Evolutionary conservation across 2,113 vertebrate genomes (phyloP), one percentile per base, ranked within the genome.

Genomic region (Helogale parvula): DNA sequence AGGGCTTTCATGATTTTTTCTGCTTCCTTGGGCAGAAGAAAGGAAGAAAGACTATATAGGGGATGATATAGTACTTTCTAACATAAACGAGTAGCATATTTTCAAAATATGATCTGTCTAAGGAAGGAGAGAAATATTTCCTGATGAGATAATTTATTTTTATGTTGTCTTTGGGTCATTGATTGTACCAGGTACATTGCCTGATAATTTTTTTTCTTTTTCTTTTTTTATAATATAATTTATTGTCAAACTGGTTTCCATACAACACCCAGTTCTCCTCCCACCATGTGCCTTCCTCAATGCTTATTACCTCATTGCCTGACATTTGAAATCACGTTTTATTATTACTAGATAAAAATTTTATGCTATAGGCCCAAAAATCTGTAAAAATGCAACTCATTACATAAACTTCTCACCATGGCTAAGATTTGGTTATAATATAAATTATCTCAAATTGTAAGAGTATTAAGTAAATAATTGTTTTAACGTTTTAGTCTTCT

Each of bases 261-360:
- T 50, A 50, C 50, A 50, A 50, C 50, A 50, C 50, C 50, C 50
- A 50, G 50, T 50, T 12, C 50, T 50, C 50, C 12, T 50, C 50
- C 50, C 13, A 50, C 14, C 50, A 50, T 50, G 50, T 50, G 50
- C 50, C 50, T 3, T 14, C 50, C 50, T 50, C 50, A 50, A 50
- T 50, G 50, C 50, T 14, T 3, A 50, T 50, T 13, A 50, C 50
- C 3, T 13, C 9, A 52, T 92, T 92, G 19, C 69, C 63, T 74
- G 45, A 31, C 81, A 4, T 63, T 89, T 92, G 85, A 89, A 89
- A 81, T 77, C 17, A 69, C 41, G 16, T n/a, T 93, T 97, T 91
- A 95, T 57, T 69, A 33, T 15, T 27, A 50, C 23, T 29, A 76
- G 2, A 76, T 93, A 80, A 95, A 91, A 86, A 91, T 4, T 50